Base-by-base conservation (phyloP, 1,140 invertebrate genomes). In the Anoplolepis gracilipes region DNA sequence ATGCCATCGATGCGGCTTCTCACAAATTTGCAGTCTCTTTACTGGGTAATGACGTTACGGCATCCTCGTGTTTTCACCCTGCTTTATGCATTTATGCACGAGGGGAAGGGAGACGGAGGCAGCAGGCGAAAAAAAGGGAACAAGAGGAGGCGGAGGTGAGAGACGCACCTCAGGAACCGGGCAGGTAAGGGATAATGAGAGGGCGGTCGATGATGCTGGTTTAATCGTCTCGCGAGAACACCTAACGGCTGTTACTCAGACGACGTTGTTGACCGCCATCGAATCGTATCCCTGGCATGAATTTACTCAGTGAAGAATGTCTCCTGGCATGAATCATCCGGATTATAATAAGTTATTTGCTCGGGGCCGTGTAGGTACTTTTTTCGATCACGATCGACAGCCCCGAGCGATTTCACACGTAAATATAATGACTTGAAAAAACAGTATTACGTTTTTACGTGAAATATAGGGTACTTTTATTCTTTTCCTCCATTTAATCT, bases 61-160 rank as follows among this genome's bases (percentile, higher is more conserved):
- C 90, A 88, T 90, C 65, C 87, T 87, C 82, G 75, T 91, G 87
- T 91, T 91, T 91, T 91, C 90, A 91, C 90, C 84, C 85, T 42
- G 75, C 53, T 91, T 90, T 91, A 91, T 91, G 87, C 90, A 90
- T 91, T 73, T 91, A 90, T 91, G 90, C 90, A 88, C 28, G 25
- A 59, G 49, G 42, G 46, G 25, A 36, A 49, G 75, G 49, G 28
- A 2, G 49, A n/a, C 46, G 36, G 33, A 61, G 69, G 53, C 4
- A 62, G 75, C 61, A 59, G 88, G 25, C 2, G 30, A 42, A 13
- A 33, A 75, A 13, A 49, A 49, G 46, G 5, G 46, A 49, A 49
- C 46, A 13, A 36, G 25, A 69, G 8, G 28, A 79, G 72, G 75
- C 53, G 69, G 53, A 78, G 65, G 59, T 72, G 76, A 85, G 78